A percentile compares a stretch with the other conserved stretches of the same genome.
phyloP scores from a whole-genome alignment of 2,113 vertebrate genomes.

The Scalopus aquaticus region DNA sequence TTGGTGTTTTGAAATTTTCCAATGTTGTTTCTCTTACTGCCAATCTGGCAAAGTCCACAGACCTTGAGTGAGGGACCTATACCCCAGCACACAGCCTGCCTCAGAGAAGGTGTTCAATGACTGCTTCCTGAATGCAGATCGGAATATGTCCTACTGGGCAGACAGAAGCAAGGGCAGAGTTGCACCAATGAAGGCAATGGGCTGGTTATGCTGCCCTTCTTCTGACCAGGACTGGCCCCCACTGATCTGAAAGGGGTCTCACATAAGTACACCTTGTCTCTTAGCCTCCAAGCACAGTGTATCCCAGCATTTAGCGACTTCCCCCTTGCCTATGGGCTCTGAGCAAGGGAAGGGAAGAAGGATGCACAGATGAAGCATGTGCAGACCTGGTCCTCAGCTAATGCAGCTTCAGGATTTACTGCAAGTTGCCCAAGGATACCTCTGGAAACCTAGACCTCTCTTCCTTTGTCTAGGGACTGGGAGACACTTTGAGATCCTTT shows the following conservation, averaged over 20 bases:
- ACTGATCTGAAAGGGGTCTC: background rate
- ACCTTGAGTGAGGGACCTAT: background rate
- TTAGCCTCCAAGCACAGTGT: background rate
- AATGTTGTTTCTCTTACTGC: background rate
- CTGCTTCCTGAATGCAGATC: background rate
- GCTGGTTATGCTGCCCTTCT: background rate
- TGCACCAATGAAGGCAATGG: background rate
- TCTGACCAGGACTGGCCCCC: background rate
- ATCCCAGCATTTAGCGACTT: background rate
- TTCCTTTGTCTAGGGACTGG: background rate
- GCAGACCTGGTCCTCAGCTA: background rate
- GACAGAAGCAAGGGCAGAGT: background rate
- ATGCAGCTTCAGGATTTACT: background rate
- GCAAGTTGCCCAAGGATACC: background rate
- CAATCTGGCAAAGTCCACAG: background rate
- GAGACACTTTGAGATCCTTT: background rate
- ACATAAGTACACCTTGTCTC: background rate
- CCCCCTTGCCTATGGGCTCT: background rate
- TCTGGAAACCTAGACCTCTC: background rate
- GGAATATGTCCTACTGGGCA: background rate
- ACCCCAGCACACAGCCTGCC: background rate
- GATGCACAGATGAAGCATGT: rapidly evolving
- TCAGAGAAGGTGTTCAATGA: background rate
- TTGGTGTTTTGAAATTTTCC: background rate
- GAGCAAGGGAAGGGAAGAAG: background rate